Conservation (phyloP, 1,140 invertebrate genomes). For the Sarcophaga peregrina region DNA sequence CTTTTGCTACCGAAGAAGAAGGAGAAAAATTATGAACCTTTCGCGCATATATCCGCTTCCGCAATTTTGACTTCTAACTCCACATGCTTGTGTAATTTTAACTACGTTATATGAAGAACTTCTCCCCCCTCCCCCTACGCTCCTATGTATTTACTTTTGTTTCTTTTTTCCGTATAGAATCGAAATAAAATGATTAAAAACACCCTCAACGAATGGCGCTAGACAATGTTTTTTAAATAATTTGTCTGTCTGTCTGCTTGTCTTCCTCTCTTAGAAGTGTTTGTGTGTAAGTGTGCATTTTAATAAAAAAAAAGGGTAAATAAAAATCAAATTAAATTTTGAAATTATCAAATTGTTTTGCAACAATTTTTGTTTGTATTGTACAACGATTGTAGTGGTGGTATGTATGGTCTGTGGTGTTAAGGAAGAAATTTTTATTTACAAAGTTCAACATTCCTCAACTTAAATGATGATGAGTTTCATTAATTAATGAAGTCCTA, state of each 20-base stretch:
- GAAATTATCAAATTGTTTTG: slow-evolving; percentile 31
- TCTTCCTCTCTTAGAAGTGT: no score
- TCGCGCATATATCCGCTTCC: slow-evolving; percentile 39
- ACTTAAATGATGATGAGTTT: no score
- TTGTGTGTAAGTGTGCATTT: background rate
- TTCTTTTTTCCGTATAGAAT: no score
- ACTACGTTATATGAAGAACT: slow-evolving; percentile 2
- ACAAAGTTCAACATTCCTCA: no score
- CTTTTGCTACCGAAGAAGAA: background rate
- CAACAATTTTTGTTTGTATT: background rate
- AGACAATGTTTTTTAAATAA: slow-evolving; percentile 10
- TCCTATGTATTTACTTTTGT: background rate
- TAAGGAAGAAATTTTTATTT: no score
- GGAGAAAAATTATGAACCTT: slow-evolving; percentile 33
- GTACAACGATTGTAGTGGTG: background rate
- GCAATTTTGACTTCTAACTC: slow-evolving; percentile 38
- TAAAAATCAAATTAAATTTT: slow-evolving; percentile 19
- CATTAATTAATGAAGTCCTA: no score
- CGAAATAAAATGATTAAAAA: slow-evolving; percentile 31
- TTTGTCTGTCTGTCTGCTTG: slow-evolving; percentile 13
- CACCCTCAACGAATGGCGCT: background rate
- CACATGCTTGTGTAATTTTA: background rate
- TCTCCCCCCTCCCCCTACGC: background rate
- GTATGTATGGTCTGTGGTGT: background rate
- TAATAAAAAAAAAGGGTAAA: slow-evolving; percentile 1